A percentile compares a stretch with the other conserved stretches of the same genome.
Evolutionary conservation across 1,140 invertebrate genomes (phyloP).

Genomic region (Drosophila lowei): DNA sequence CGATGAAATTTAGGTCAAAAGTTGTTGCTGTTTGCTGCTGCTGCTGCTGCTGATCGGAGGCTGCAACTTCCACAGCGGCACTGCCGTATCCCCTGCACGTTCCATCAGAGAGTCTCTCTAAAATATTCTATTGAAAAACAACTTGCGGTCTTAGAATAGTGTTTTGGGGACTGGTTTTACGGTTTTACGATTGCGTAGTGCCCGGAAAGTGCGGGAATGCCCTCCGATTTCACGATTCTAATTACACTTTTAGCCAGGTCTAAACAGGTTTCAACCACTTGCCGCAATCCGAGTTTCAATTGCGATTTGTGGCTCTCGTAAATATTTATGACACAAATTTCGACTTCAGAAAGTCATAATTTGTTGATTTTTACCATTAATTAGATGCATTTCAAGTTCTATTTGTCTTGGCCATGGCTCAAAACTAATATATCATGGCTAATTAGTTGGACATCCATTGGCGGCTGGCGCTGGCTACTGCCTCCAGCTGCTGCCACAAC

Average conservation of each 20-base stretch:
- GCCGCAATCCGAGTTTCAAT: conserved; percentile 29
- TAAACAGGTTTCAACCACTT: conserved; percentile 12
- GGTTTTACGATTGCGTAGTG: conserved; percentile 60
- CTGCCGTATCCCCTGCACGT: conserved; percentile 59
- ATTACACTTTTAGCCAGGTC: conserved; percentile 56
- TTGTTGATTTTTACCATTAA: conserved; percentile 63
- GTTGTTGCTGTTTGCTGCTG: conserved; percentile 55
- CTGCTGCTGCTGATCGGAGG: conserved; percentile 23
- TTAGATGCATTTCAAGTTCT: conserved; percentile 69
- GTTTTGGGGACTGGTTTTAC: conserved; percentile 57
- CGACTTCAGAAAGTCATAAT: conserved; percentile 44
- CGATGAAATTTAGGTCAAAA: conserved; percentile 80
- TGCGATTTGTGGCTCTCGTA: conserved; percentile 52
- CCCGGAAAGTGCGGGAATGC: conserved; percentile 56
- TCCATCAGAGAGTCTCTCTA: conserved; percentile 55
- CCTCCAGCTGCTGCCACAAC: conserved; percentile 39
- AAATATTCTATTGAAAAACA: conserved; percentile 80
- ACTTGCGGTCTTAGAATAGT: conserved; percentile 66
- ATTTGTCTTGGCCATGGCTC: conserved; percentile 42
- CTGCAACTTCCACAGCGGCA: conserved; percentile 14
- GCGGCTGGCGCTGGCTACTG: conserved; percentile 17
- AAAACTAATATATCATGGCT: conserved; percentile 66
- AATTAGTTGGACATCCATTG: conserved; percentile 60
- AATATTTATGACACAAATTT: conserved; percentile 65
- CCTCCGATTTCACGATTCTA: conserved; percentile 53